Base-by-base conservation (phyloP, 2,888 invertebrate species). In the Lissocephala sabroskyi region DNA sequence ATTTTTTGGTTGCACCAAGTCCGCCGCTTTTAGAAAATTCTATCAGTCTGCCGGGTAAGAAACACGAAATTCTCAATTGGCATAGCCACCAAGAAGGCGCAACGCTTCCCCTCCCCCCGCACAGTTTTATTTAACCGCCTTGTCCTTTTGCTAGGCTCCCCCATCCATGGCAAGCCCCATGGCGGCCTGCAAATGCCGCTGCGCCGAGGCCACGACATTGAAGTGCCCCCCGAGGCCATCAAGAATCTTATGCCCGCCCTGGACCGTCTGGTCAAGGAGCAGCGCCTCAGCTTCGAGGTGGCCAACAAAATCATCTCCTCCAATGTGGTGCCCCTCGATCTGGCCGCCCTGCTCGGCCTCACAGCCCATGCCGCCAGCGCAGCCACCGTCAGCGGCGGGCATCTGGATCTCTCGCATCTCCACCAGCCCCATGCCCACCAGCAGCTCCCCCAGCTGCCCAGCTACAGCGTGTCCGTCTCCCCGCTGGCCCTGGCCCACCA, bases 281-380 rank as follows among this genome's bases (percentile, higher is more conserved):
- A 85, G 14, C 82, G 82, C 1, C 79, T 86, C 9, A 80, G 76
- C 56, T 71, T 81, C 26, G 86, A 86, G 42, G 77, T 82, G 6
- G 86, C 85, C 6, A 79, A 83, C 1, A 86, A 85, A 26, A 82
- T 87, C 41, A 81, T 86, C 17, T 76, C 85, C 7, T 84, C 85
- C 0, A 80, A 86, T n/a, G 65, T 85, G 30, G 82, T 88, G 23
- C 87, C 88, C 1, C 85, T 84, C 78, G 82, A 84, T 52, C 60
- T 88, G 46, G 88, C 88, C 0, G 64, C 86, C 1, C 87, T 86
- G 56, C 79, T 89, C 36, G 89, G 89, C 2, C 83, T 89, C 45
- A 85, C 86, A 32, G 85, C 87, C 1, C 87, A 87, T 79, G 56
- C 86, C 81, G 1, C 86, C 76, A 57, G 86, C 83, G 60, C 81